Conservation (phyloP, 1,140 invertebrate species). For the Macrobrachium rosenbergii region DNA sequence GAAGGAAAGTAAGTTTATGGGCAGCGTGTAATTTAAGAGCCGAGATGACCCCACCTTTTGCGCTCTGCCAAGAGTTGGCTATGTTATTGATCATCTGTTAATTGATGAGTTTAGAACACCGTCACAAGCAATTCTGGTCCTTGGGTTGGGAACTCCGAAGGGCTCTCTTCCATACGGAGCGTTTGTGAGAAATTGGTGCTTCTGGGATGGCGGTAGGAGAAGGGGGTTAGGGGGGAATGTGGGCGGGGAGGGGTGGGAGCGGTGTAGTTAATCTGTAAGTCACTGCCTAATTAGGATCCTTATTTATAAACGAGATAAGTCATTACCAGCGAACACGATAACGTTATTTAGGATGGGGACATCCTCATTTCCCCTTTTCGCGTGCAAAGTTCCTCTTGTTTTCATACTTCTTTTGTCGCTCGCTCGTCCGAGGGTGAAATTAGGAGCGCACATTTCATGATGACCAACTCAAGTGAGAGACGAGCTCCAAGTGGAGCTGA, state of each 20-base stretch:
- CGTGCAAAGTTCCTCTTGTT: background rate
- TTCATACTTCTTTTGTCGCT: too few relatives aligned
- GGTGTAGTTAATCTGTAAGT: slow-evolving; percentile 29
- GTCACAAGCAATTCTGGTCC: slow-evolving; percentile 24
- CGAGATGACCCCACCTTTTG: slow-evolving; percentile 41
- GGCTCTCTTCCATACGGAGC: too few relatives aligned
- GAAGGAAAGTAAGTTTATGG: background rate
- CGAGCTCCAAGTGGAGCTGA: slow-evolving; percentile 51
- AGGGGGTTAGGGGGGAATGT: too few relatives aligned
- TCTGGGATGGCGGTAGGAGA: too few relatives aligned
- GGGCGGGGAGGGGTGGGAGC: background rate
- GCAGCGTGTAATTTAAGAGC: slow-evolving; percentile 34
- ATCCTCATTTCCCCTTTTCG: background rate
- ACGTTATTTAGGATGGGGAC: background rate
- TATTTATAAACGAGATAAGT: slow-evolving; percentile 37
- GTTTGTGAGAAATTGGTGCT: too few relatives aligned
- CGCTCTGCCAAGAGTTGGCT: slow-evolving; percentile 35
- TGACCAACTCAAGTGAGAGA: slow-evolving; percentile 40
- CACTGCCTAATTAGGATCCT: slow-evolving; percentile 42
- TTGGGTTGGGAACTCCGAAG: background rate
- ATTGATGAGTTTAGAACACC: slow-evolving; percentile 46
- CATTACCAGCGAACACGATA: background rate
- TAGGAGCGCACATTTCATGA: slow-evolving; percentile 43
- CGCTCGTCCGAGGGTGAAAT: background rate
- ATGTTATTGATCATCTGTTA: slow-evolving; percentile 47